Conservation (phyloP, 2,797 vertebrate genomes). For the Pangasius krempfi region DNA sequence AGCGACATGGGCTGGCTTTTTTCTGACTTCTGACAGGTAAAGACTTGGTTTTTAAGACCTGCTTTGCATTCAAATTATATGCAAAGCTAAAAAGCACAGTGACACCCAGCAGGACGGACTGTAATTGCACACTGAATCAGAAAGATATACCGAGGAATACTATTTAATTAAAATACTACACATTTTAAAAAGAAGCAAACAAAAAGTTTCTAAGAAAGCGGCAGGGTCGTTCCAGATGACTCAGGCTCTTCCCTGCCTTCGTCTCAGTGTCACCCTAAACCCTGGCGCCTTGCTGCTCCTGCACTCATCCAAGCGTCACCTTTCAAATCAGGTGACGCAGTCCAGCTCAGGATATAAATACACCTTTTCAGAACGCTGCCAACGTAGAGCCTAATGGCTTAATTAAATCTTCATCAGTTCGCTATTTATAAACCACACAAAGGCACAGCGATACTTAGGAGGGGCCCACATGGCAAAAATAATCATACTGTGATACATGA, state of each 20-base stretch:
- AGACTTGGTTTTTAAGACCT: no score
- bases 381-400: not conserved
- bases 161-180: not conserved
- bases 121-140: not conserved
- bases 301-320: slow-evolving; percentile 64
- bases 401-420: not conserved
- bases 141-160: not conserved
- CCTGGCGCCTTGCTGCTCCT: slow-evolving; percentile 56
- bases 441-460: not conserved
- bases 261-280: slow-evolving; percentile 38
- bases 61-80: not conserved
- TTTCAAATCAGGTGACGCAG: slow-evolving; percentile 69
- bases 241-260: not conserved
- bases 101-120: not conserved
- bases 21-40: not conserved
- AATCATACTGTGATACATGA: not conserved
- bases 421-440: not conserved
- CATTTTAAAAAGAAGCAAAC: not conserved
- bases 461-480: not conserved
- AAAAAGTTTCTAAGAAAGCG: not conserved
- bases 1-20: not conserved
- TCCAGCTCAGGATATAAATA: slow-evolving; percentile 66
- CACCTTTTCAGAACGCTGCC: slow-evolving; percentile 62
- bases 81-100: not conserved
- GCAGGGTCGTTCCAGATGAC: not conserved